These are phyloP conservation scores for Chaetorhynchus papuensis DNA, from an alignment of 2,113 vertebrate species.

Conservation along the genomic window DNA sequence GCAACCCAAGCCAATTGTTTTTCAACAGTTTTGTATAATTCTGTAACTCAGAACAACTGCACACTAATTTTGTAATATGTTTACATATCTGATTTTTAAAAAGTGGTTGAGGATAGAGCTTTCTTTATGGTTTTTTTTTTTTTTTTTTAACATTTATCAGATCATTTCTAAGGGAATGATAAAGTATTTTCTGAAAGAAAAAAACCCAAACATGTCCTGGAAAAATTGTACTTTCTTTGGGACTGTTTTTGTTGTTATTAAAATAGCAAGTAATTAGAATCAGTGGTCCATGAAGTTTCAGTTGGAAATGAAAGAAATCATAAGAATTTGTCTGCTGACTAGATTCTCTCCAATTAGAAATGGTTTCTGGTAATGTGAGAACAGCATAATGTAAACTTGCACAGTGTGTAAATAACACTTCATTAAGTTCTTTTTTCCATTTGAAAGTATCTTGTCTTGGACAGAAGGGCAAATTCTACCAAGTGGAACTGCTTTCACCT, in stretches of 20 bases:
- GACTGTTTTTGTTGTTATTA: not conserved
- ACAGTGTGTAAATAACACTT: slow-evolving; percentile 22
- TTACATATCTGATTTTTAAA: not conserved
- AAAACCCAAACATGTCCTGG: not conserved
- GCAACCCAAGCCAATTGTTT: not conserved
- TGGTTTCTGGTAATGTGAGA: slow-evolving; percentile 11
- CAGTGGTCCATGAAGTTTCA: not conserved
- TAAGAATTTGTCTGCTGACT: not conserved
- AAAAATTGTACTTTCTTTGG: not conserved
- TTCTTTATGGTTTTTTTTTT: not conserved
- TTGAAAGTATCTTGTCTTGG: slow-evolving; percentile 37
- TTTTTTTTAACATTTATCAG: not conserved
- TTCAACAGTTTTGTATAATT: not conserved
- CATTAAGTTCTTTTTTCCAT: not conserved
- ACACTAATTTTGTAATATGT: not conserved
- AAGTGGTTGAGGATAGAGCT: not conserved
- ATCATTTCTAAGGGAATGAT: not conserved
- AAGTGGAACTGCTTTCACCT: slow-evolving; percentile 33
- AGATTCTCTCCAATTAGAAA: slow-evolving; percentile 2
- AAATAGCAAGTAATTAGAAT: slow-evolving; percentile 1
- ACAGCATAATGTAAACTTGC: not conserved
- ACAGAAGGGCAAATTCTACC: slow-evolving; percentile 20
- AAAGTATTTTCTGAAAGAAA: not conserved
- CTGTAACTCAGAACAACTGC: not conserved
- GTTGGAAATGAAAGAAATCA: not conserved